Conservation (phyloP, 2,113 vertebrate species). For the Sylvietta virens region DNA sequence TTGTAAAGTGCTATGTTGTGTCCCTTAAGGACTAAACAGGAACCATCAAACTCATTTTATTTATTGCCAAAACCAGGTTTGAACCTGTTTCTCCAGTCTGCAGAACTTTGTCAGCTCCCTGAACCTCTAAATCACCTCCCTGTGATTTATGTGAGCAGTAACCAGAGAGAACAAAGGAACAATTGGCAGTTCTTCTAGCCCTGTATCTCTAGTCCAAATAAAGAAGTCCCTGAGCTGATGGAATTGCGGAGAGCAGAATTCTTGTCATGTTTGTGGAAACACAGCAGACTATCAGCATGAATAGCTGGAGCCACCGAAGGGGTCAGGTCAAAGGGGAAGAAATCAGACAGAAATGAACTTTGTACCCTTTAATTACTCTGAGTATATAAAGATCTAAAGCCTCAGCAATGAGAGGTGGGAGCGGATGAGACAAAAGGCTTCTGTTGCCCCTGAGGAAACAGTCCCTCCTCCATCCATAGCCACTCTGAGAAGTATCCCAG, state of each 20-base stretch:
- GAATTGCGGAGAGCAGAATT: constrained; percentile 34
- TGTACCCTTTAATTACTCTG: background rate
- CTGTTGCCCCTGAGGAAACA: background rate
- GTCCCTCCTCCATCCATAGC: background rate
- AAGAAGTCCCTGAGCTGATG: background rate
- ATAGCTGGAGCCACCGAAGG: background rate
- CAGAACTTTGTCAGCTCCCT: background rate
- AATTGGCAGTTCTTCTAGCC: background rate
- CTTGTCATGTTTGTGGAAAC: background rate
- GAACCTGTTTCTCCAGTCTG: background rate
- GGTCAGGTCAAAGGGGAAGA: background rate
- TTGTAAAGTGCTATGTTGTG: background rate
- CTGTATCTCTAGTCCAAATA: background rate
- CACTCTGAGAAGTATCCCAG: background rate
- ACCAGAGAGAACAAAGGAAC: constrained; percentile 1
- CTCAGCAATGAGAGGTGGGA: background rate
- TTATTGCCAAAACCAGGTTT: background rate
- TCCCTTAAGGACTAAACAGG: background rate
- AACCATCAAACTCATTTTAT: background rate
- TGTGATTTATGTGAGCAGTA: background rate
- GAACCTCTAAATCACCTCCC: background rate
- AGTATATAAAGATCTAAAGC: background rate
- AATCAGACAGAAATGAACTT: constrained; percentile 20
- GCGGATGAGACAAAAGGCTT: background rate
- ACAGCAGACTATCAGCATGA: background rate